Evolutionary conservation across 1,140 invertebrate genomes (phyloP), one percentile per base, ranked within the genome.

Genomic region (Caenorhabditis tropicalis): DNA sequence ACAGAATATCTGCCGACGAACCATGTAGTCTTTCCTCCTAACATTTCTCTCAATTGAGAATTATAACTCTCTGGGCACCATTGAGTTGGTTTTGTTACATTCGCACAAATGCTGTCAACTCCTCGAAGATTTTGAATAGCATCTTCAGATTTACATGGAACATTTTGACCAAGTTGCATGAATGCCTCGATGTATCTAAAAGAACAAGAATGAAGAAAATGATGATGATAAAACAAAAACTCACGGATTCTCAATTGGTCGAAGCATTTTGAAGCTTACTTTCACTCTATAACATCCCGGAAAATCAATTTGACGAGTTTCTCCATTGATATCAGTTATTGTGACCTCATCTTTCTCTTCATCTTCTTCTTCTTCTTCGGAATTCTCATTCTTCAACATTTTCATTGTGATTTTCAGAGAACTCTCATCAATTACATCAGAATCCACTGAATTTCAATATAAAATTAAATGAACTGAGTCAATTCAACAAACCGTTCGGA

Each of bases 11-110:
- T 2, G 3, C n/a, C 12, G 2, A 3, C n/a, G 3, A 43, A 56
- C 83, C 21, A 51, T 86, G 87, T 88, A 29, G 80, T 81, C 58
- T 88, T 88, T 27, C 58, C 82, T 51, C 79, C 36, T 6, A 88
- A 56, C 86, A 85, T 87, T 24, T 70, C 48, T 31, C 87, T 79
- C 36, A 88, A 56, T 81, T 87, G 83, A 1, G 36, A 43, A 29
- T 88, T 85, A 29, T 85, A 79, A 56, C 87, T 88, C 58, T 87
- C 49, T 31, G 87, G 87, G 83, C 87, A 88, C 87, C 87, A 88
- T 60, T 87, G 88, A 7, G 83, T 60, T 43, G 65, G 65, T 58
- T 81, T 74, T 19, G 86, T 87, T 49, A 88, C 85, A 80, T 88
- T 88, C 3, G 86, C 70, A 48, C 49, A 83, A 24, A 29, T 82